Conservation (phyloP, 1,140 invertebrate genomes). For the Zeugodacus cucurbitae region DNA sequence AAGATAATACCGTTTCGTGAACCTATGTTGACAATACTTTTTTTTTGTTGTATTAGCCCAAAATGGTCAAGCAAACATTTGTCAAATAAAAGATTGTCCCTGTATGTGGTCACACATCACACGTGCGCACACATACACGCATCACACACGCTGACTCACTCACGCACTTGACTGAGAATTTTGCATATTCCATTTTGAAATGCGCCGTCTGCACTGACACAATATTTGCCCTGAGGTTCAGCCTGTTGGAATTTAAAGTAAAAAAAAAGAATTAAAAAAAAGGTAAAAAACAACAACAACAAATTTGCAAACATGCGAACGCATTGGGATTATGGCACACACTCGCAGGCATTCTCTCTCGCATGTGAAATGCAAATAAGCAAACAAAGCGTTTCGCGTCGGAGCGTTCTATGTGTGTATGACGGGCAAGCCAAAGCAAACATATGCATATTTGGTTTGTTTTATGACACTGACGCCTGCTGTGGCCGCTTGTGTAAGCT, state of each 20-base stretch:
- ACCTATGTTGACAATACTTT: neutral
- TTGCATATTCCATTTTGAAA: neutral
- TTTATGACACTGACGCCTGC: neutral
- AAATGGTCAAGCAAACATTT: neutral
- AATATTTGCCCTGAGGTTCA: neutral
- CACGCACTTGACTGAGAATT: neutral
- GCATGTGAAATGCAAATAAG: neutral
- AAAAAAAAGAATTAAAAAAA: neutral
- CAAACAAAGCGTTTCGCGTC: neutral
- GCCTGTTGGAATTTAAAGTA: neutral
- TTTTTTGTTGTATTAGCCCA: neutral
- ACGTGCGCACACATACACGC: neutral
- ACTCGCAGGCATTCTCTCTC: neutral
- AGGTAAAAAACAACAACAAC: neutral
- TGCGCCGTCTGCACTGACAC: neutral
- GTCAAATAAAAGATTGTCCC: neutral
- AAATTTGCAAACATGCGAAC: neutral
- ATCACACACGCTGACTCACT: no score
- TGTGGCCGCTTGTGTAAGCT: neutral
- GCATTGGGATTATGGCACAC: neutral
- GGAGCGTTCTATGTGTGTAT: neutral
- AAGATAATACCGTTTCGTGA: neutral
- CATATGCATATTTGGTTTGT: slow-evolving; percentile 22
- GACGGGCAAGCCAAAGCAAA: neutral
- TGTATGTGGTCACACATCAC: neutral